Base-by-base conservation (phyloP, 2,888 invertebrate species). In the Listrodromus nycthemerus region DNA sequence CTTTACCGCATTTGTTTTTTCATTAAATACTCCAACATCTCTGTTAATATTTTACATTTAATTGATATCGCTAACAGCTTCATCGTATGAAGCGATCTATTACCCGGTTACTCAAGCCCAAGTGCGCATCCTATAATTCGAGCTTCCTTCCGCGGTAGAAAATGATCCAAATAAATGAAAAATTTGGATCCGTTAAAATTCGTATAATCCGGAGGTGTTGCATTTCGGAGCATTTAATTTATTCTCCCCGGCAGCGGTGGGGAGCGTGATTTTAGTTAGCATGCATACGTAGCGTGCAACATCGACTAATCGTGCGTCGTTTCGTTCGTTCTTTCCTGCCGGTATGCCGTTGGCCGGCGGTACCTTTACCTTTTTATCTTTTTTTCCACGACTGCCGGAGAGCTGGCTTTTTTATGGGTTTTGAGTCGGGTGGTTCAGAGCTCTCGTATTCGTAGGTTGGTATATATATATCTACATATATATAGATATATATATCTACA, bases 341-440 rank as follows among this genome's bases (percentile, higher is more conserved):
- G 75, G 75, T 52, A 75, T 52, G 75, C 52, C 37, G 65, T 30
- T 41, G 65, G 65, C 33, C 33, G 48, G 48, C 13, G 24, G 74
- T 33, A 30, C 48, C 63, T 65, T 75, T 75, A 37, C 50, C 8
- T 74, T 75, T 75, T 75, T 52, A 37, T 24, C 41, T 33, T 65
- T 65, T 65, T 65, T 65, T 24, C 24, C 37, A 7, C 58, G 58
- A 74, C 74, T 65, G 65, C 74, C 74, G 50, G 65, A 63, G 48
- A 63, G 63, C 63, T 63, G 13, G 24, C n/a, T 73, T 73, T 63
- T 65, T 50, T 63, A 19, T 30, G n/a, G 65, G 65, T 58, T 27
- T 58, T 27, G 21, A 58, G 21, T 48, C 10, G 24, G 48, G 13
- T 19, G 73, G 61, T 8, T 27, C 33, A 30, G 30, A 45, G 65